Evolutionary conservation across 2,888 invertebrate species (phyloP).

Genomic region (Atrina japonica): DNA sequence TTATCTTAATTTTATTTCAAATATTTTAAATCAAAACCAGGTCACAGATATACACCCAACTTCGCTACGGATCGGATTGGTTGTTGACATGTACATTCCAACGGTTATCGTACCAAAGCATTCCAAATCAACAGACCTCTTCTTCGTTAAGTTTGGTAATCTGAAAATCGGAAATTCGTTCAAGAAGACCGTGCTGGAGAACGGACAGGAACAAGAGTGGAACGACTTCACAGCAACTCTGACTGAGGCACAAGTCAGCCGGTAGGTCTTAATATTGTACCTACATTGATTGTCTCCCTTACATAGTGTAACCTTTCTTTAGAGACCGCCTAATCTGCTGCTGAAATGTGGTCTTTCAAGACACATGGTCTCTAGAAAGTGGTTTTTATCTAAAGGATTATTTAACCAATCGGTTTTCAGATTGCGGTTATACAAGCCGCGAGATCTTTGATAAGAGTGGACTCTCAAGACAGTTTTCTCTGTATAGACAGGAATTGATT

Average conservation of each 20-base stretch:
- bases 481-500: too few species aligned
- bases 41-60: slow-evolving; percentile 73
- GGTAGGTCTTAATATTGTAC: slow-evolving; percentile 63
- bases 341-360: too few species aligned
- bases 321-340: too few species aligned
- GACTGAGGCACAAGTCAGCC: slow-evolving; percentile 85
- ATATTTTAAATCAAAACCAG: slow-evolving; percentile 45
- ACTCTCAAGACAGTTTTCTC: too few species aligned
- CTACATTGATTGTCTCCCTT: too few species aligned
- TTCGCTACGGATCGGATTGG: slow-evolving; percentile 83
- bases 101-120: slow-evolving; percentile 89
- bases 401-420: too few species aligned
- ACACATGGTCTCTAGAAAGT: too few species aligned
- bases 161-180: slow-evolving; percentile 91
- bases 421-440: too few species aligned
- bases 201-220: slow-evolving; percentile 73
- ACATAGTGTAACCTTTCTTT: too few species aligned
- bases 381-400: too few species aligned
- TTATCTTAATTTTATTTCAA: too few species aligned
- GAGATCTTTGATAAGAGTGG: too few species aligned
- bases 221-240: slow-evolving; percentile 80
- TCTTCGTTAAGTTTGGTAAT: slow-evolving; percentile 89
- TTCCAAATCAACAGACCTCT: slow-evolving; percentile 88
- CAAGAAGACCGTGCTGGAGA: slow-evolving; percentile 74
- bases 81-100: slow-evolving; percentile 87